Evolutionary conservation across 2,888 invertebrate species (phyloP), one percentile per base, ranked within the genome.

Genomic region (Tipula confusa): DNA sequence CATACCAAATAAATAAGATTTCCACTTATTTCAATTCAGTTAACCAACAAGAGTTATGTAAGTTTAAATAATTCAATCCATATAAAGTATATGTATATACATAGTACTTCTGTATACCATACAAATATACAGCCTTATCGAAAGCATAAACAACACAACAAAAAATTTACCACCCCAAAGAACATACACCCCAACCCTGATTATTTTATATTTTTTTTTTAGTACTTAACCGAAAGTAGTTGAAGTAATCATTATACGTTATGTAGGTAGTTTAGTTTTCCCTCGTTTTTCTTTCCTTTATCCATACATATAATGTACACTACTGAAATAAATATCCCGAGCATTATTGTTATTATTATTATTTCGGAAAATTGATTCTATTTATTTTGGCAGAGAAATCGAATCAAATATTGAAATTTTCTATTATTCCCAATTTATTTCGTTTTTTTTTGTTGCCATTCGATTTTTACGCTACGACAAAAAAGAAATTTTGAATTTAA

Each of bases 331-430:
- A 64, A 64, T 24, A 64, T 64, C 24, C 64, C 64, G 64, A 24
- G 24, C 24, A 24, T 64, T 64, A 64, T 33, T 33, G 11, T 33
- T 33, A 33, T 64, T 38, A 38, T 38, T 24, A 64, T 64, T 48
- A 18, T 48, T 64, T 64, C 24, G 64, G 64, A 64, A 64, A 64
- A 11, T 24, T 64, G 64, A 64, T 64, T 64, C 64, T 64, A 64
- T 64, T 64, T 64, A 64, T 64, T 64, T 64, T 64, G 64, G 64
- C 64, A 64, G 64, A 64, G 64, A 64, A 64, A 64, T 24, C 64
- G 24, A 64, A 64, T 64, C 64, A 64, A 64, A 64, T 64, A 64
- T 64, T 64, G 64, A 64, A 64, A 64, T 64, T 64, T n/a, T 64
- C 7, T 64, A 64, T 24, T 64, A 64, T 64, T 64, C 13, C 64